These are phyloP conservation scores for Schizotus pectinicornis DNA, from an alignment of 2,888 invertebrate species.

Conservation along the genomic window DNA sequence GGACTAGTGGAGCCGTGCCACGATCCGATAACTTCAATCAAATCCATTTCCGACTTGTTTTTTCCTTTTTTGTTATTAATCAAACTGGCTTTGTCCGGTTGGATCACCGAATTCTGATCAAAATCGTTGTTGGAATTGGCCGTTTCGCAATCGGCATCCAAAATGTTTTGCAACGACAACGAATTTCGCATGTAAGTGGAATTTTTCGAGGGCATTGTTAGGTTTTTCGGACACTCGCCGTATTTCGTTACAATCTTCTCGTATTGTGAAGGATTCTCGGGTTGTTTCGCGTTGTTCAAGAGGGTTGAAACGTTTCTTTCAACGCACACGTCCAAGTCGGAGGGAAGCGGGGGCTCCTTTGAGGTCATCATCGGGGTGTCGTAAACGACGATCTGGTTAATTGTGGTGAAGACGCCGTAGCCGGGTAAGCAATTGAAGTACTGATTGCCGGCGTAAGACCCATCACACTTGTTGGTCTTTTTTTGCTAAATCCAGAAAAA, in stretches of 20 bases:
- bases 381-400: conserved; percentile 48
- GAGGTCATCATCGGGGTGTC: conserved; percentile 23
- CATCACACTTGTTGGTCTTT: conserved; percentile 52
- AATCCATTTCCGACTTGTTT: conserved; percentile 53
- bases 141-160: conserved; percentile 44
- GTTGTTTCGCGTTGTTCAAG: conserved; percentile 27
- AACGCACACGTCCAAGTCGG: conserved; percentile 39
- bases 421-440: conserved; percentile 55
- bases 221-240: conserved; percentile 39
- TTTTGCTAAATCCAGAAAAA: conserved; percentile 46
- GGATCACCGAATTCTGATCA: conserved; percentile 56
- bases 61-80: conserved; percentile 44
- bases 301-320: conserved; percentile 42
- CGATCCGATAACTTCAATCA: conserved; percentile 53
- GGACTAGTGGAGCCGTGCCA: conserved; percentile 47
- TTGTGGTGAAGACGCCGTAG: conserved; percentile 54
- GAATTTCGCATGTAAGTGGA: conserved; percentile 46
- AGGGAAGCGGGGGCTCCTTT: conserved; percentile 14
- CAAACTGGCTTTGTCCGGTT: conserved; percentile 52
- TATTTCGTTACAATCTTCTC: conserved; percentile 52
- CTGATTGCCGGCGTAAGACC: conserved; percentile 52
- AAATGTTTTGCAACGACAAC: conserved; percentile 52
- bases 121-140: conserved; percentile 58
- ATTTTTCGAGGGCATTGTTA: conserved; percentile 35
- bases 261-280: conserved; percentile 36